Evolutionary conservation across 2,113 vertebrate species (phyloP).

Genomic region (Polyodon spathula): DNA sequence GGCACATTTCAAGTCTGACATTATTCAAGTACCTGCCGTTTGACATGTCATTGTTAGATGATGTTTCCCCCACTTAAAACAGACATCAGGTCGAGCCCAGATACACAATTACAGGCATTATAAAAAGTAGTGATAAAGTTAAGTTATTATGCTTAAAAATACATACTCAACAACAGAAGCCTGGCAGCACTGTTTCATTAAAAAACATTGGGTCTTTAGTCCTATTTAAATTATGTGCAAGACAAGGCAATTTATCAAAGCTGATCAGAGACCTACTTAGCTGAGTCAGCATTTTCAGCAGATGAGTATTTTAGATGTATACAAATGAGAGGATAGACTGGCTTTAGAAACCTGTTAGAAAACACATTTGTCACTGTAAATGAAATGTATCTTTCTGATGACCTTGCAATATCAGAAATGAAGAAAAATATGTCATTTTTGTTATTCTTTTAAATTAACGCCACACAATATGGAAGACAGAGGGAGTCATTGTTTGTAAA

Average conservation of each 20-base stretch:
- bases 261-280: background rate
- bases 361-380: constrained; percentile 8
- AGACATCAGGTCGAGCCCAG: too few species aligned
- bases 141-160: too few species aligned
- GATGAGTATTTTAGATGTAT: background rate
- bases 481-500: background rate
- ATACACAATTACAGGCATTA: too few species aligned
- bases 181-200: too few species aligned
- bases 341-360: constrained; percentile 7
- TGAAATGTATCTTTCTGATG: constrained; percentile 13
- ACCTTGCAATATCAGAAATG: constrained; percentile 8
- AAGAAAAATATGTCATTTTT: constrained; percentile 2
- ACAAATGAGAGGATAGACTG: background rate
- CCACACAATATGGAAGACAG: background rate
- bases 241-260: constrained; percentile 13
- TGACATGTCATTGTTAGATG: too few species aligned
- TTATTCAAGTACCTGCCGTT: too few species aligned
- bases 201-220: constrained; percentile 14
- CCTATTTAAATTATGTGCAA: constrained; percentile 9
- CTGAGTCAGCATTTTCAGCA: constrained; percentile 9
- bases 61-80: too few species aligned
- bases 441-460: constrained; percentile 6
- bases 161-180: too few species aligned
- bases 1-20: too few species aligned
- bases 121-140: too few species aligned